These are phyloP conservation scores for Drosophila nr. medialis DNA, from an alignment of 2,888 invertebrate species.

Conservation along the genomic window DNA sequence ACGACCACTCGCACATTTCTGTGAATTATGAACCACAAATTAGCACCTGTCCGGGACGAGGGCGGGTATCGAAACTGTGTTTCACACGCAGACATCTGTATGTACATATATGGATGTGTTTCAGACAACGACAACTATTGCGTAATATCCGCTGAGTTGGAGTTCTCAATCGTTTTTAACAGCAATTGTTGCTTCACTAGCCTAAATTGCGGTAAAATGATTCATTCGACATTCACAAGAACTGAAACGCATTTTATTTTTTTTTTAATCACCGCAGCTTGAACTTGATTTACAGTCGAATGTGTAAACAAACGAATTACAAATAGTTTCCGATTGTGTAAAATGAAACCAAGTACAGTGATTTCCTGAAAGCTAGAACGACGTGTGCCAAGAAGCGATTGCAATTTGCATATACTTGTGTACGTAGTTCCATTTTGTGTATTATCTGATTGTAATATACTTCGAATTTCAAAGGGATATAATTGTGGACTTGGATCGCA, in stretches of 20 bases:
- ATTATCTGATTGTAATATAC: not conserved
- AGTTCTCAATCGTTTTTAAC: conserved; percentile 36
- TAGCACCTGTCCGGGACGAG: conserved; percentile 65
- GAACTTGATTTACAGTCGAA: conserved; percentile 41
- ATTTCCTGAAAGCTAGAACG: not conserved
- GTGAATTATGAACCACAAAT: conserved; percentile 78
- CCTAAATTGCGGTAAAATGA: conserved; percentile 7
- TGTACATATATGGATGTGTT: conserved; percentile 15
- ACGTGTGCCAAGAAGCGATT: not conserved
- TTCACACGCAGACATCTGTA: conserved; percentile 19
- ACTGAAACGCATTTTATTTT: not conserved
- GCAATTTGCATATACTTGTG: not conserved
- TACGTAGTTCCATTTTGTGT: not conserved
- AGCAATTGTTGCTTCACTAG: conserved; percentile 8
- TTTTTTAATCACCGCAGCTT: not conserved
- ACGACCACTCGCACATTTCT: conserved; percentile 68
- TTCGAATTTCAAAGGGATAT: not conserved
- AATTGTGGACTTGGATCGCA: not conserved
- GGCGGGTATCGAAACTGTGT: conserved; percentile 30
- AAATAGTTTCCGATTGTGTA: conserved; percentile 25
- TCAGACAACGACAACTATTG: conserved; percentile 39
- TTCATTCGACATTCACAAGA: conserved; percentile 6
- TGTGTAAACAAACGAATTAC: conserved; percentile 44
- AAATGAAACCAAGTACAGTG: not conserved
- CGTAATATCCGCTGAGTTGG: conserved; percentile 33